Evolutionary conservation across 2,113 vertebrate species (phyloP).

Genomic region (Anhinga rufa): DNA sequence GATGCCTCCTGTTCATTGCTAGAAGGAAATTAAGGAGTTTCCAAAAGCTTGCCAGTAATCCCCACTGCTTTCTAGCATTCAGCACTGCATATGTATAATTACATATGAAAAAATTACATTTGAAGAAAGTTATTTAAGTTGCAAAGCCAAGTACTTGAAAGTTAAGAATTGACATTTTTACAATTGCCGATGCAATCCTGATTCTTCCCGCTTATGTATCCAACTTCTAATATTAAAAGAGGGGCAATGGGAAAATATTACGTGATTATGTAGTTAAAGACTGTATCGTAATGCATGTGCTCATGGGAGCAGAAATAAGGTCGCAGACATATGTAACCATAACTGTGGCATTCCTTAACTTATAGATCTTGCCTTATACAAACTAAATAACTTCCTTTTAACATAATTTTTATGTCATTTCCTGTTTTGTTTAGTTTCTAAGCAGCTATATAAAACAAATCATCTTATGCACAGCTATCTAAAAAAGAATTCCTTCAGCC

Average conservation of each 20-base stretch:
- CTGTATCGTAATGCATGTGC: not conserved
- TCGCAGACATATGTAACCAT: not conserved
- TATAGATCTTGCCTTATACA: not conserved
- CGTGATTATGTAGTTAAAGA: constrained; percentile 1
- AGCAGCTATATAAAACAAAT: constrained; percentile 14
- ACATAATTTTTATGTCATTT: constrained; percentile 23
- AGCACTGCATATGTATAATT: constrained; percentile 35
- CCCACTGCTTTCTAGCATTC: constrained; percentile 26
- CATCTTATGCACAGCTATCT: not conserved
- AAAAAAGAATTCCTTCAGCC: not conserved
- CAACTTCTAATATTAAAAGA: constrained; percentile 6
- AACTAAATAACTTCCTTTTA: constrained; percentile 34
- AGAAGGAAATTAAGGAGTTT: constrained; percentile 50
- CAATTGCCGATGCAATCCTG: not conserved
- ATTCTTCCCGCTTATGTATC: not conserved
- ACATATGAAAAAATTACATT: constrained; percentile 18
- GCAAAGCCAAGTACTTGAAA: constrained; percentile 39
- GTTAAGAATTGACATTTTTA: constrained; percentile 22
- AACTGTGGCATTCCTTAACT: constrained; percentile 40
- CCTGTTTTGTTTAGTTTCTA: constrained; percentile 34
- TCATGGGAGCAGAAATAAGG: constrained; percentile 11
- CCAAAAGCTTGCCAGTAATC: constrained; percentile 37
- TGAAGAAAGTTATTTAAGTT: constrained; percentile 40
- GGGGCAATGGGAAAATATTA: constrained; percentile 41
- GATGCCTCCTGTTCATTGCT: not conserved